Base-by-base conservation (phyloP, 2,797 vertebrate species). In the Tokudaia tokunoshimensis region DNA sequence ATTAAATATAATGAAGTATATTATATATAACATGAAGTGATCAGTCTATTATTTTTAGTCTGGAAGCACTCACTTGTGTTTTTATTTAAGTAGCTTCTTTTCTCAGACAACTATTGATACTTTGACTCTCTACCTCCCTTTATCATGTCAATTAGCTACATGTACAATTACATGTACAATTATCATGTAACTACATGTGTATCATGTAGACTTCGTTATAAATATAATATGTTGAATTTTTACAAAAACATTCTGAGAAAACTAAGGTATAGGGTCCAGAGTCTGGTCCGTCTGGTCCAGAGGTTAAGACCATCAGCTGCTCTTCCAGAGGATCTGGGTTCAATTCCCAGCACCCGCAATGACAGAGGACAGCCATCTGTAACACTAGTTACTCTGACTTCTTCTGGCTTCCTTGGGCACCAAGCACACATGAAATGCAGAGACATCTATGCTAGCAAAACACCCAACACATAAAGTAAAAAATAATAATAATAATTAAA, bases 41-140 rank as follows among this genome's bases (percentile, higher is more conserved):
- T 59, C 20, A 94, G 92, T 94, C 94, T 94, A 83, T 95, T 97
- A 97, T 97, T 96, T 97, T 97, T 91, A 93, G 37, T 88, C 84
- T 87, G 82, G 87, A 91, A 94, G 91, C 94, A 80, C 44, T 24
- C 19, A 47, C 65, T 47, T 63, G 83, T 85, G 59, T 94, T 94
- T 50, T 92, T 93, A 67, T 59, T 90, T 24, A n/a, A 96, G 85
- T 67, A 76, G 79, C 57, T 96, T 87, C 65, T 89, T 95, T 89
- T 92, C 89, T 55, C 57, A 72, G 44, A 59, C 82, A 91, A 91
- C 57, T 96, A 47, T 92, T 96, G 95, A 94, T 59, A 90, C 96
- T 96, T 90, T 80, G 52, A 34, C 50, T 75, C 70, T 95, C 44
- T 34, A 9, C 86, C 72, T 96, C 55, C 14, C n/a, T 90, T 94